Evolutionary conservation across 2,888 invertebrate species (phyloP).

Genomic region (Ashinkailepas kermadecensis): DNA sequence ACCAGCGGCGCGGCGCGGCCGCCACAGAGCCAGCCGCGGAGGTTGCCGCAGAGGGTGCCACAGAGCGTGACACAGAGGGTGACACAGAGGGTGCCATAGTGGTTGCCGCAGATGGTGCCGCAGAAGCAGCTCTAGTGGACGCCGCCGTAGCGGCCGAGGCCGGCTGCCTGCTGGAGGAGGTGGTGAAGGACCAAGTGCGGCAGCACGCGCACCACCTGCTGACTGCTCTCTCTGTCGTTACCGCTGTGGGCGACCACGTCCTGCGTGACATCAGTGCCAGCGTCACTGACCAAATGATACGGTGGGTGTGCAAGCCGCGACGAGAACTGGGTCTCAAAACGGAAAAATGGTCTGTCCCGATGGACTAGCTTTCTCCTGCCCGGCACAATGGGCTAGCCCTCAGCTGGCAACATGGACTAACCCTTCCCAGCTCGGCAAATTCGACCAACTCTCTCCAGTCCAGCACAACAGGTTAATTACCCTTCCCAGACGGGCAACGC

Average conservation of each 20-base stretch:
- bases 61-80: too few relatives aligned
- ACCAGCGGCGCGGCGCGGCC: constrained; percentile 37
- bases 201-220: not conserved
- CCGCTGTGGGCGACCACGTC: not conserved
- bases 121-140: not conserved
- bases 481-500: too few relatives aligned
- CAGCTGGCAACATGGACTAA: too few relatives aligned
- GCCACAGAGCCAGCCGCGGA: constrained; percentile 23
- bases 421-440: too few relatives aligned
- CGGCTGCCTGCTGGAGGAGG: not conserved
- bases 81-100: not conserved
- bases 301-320: not conserved
- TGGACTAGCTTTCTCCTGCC: too few relatives aligned
- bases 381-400: too few relatives aligned
- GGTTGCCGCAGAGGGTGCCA: not conserved
- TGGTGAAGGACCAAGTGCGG: not conserved
- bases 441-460: too few relatives aligned
- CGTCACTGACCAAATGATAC: not conserved
- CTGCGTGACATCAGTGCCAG: not conserved
- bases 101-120: too few relatives aligned
- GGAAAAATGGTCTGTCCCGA: not conserved
- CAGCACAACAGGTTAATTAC: too few relatives aligned
- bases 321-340: not conserved
- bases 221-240: too few relatives aligned
- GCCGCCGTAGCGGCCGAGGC: not conserved